Base-by-base conservation (phyloP, 2,888 invertebrate species). In the Spodoptera picta region DNA sequence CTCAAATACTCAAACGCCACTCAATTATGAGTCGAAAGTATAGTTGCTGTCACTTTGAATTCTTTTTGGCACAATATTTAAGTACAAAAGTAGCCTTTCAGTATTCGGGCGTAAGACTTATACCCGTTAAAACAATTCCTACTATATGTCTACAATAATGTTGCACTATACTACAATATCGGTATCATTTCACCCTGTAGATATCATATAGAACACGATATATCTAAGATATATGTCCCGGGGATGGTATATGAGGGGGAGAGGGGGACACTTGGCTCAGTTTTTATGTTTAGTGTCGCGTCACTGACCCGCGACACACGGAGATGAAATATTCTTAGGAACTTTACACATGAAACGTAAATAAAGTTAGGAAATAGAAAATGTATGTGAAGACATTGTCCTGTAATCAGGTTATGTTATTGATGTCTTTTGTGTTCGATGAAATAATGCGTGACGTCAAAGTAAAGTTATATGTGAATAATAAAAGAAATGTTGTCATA, bases 221-320 rank as follows among this genome's bases (percentile, higher is more conserved):
- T 5, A 45, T 46, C 9, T 5, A 24, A 50, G 49, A 44, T 3
- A 68, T 41, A 44, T 27, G 27, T 9, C 7, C 7, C 5, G 19
- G 7, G 51, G 47, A 10, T 36, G 42, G 47, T 7, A n/a, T 36
- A 42, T 9, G 27, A 4, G n/a, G 1, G 7, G 19, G 19, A 19
- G 19, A 19, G 14, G 9, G 31, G 41, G 27, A 36, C 1, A 49
- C 14, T 48, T 54, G 24, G 10, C n/a, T 58, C 45, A 54, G 69
- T 73, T 77, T 68, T 70, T 68, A 74, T 67, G 50, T 68, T 60
- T 64, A 42, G 57, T 63, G 51, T 62, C 79, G 64, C 71, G 57
- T 75, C 67, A 75, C 46, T 78, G 76, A 63, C 72, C 64, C 50
- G 59, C 23, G 42, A 58, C 46, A 56, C 54, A 19, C 56, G 55